A percentile compares a stretch with the other conserved stretches of the same genome.
phyloP scores from a whole-genome alignment of 2,797 vertebrate species.

The Typhlichthys eigenmanni region DNA sequence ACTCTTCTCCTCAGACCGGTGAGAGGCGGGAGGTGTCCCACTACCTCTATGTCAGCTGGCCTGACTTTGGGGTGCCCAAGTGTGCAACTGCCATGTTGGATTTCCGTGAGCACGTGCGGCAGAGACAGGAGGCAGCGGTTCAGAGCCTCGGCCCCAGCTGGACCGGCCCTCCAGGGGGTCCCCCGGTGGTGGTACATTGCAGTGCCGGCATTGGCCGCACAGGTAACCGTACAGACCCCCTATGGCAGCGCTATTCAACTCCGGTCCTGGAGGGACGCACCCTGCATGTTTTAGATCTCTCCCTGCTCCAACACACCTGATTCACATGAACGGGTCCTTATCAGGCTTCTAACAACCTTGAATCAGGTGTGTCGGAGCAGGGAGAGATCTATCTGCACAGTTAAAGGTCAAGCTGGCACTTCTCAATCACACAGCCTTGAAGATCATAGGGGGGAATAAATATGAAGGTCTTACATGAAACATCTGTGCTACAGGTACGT shows the following conservation, averaged over 20 bases:
- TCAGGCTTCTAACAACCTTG: too few species aligned
- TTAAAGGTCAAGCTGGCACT: neutral
- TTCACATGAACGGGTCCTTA: too few species aligned
- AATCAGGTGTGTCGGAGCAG: too few species aligned
- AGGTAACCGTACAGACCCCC: constrained; percentile 59
- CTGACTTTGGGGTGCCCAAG: constrained; percentile 88
- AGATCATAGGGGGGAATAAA: too few species aligned
- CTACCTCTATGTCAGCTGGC: constrained; percentile 88
- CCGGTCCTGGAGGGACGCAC: too few species aligned
- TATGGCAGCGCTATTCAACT: neutral
- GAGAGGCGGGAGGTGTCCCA: constrained; percentile 82
- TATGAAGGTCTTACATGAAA: too few species aligned
- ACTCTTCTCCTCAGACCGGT: constrained; percentile 68
- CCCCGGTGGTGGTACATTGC: constrained; percentile 85
- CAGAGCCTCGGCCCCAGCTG: constrained; percentile 74
- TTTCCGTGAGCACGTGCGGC: constrained; percentile 82
- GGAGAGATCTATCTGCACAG: too few species aligned
- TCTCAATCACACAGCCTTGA: neutral
- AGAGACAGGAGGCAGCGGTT: constrained; percentile 75
- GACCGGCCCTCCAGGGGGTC: constrained; percentile 79
- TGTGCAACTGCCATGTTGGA: constrained; percentile 86
- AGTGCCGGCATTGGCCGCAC: constrained; percentile 87
- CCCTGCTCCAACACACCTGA: too few species aligned
- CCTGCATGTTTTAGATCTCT: too few species aligned
- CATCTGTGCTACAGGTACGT: constrained; percentile 75